Evolutionary conservation across 1,140 invertebrate species (phyloP), one percentile per base, ranked within the genome.

Genomic region (Drosophila rhopaloa): DNA sequence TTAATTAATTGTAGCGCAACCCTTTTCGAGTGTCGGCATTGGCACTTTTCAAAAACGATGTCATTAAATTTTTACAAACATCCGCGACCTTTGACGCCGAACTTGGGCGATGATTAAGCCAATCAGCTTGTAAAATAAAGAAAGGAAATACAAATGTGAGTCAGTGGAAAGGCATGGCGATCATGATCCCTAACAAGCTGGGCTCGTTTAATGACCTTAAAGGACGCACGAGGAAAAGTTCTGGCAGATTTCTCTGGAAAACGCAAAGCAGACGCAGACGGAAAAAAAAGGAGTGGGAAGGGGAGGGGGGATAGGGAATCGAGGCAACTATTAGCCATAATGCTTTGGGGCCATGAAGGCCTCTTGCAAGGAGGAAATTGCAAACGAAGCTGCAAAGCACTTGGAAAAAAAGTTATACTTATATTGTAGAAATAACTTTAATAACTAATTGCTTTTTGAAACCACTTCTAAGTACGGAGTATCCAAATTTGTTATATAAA

Each of bases 1-100:
- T 88, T 89, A 88, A 88, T 89, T 88, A 89, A 88, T 88, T 88
- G 89, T 84, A 72, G 63, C 80, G 48, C 81, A 88, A 84, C 77
- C 84, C 84, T 83, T 86, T 86, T 62, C 63, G 55, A 79, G 82
- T 86, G 83, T 88, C 79, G 82, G 82, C 76, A 79, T 60, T 83
- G 76, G 38, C 80, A 79, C 80, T 79, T 83, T 58, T 48, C 46
- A 62, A 62, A 65, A 72, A 56, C 24, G 65, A 81, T 86, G 75
- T 79, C 83, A 76, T 79, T 55, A 44, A 44, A 61, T 85, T 77
- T 80, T 79, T 62, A 73, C 76, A 68, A 58, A 57, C 44, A 61
- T 60, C 59, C 44, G 41, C 80, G 83, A 86, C 83, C 84, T 80
- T 65, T 89, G 51, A 46, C 53, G 53, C 47, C 76, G 76, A 79